These are phyloP conservation scores for Paracanthobrama guichenoti DNA, from an alignment of 2,113 vertebrate species.

Conservation along the genomic window DNA sequence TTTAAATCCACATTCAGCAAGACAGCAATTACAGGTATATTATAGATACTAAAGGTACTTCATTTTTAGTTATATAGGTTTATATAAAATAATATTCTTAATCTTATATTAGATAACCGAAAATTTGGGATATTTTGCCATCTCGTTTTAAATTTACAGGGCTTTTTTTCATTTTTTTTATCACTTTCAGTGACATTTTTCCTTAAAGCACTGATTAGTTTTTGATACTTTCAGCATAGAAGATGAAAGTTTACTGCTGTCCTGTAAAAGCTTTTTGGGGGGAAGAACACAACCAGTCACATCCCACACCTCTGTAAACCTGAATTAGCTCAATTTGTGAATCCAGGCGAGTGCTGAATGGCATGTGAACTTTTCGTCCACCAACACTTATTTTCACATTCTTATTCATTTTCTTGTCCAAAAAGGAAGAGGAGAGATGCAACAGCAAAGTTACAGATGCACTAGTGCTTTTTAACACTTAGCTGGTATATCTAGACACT, in stretches of 20 bases:
- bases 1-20: too few relatives aligned
- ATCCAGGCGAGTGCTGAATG: neutral
- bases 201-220: neutral
- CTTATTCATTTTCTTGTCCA: neutral
- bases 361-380: neutral
- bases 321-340: neutral
- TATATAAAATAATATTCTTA: too few relatives aligned
- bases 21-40: too few relatives aligned
- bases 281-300: neutral
- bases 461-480: slow-evolving; percentile 45
- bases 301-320: neutral
- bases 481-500: neutral
- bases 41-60: too few relatives aligned
- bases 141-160: too few relatives aligned
- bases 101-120: too few relatives aligned
- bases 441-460: neutral
- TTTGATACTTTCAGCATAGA: neutral
- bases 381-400: neutral
- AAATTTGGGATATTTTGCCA: too few relatives aligned
- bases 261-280: neutral
- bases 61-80: too few relatives aligned
- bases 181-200: too few relatives aligned
- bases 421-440: neutral
- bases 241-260: neutral
- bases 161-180: too few relatives aligned